Percentiles rank a stretch among this genome's conserved stretches.
These are phyloP conservation scores for Cyclophora albipunctata DNA, from an alignment of 2,888 invertebrate genomes.

Conservation along the genomic window DNA sequence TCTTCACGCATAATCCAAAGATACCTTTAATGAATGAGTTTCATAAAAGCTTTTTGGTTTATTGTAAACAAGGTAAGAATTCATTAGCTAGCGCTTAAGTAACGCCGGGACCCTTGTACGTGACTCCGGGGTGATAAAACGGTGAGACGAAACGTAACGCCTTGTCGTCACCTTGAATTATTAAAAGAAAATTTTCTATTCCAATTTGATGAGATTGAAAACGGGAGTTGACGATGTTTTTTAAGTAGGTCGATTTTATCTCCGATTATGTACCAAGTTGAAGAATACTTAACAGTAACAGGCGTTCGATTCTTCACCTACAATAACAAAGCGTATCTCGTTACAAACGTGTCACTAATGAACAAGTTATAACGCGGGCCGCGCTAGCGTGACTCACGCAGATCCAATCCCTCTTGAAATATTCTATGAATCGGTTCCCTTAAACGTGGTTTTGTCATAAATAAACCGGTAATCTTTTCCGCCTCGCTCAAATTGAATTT, in stretches of 20 bases:
- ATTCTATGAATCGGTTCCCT: constrained; percentile 24
- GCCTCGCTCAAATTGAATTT: constrained; percentile 62
- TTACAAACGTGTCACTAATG: constrained; percentile 1
- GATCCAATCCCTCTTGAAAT: constrained; percentile 17
- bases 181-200: constrained; percentile 37
- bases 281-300: no score
- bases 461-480: constrained; percentile 51
- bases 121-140: constrained; percentile 56
- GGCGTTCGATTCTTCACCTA: no score
- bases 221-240: constrained; percentile 22
- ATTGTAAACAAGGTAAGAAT: constrained; percentile 65
- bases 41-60: constrained; percentile 60
- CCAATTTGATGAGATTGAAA: constrained; percentile 27
- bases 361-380: constrained; percentile 1
- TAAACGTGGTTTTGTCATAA: constrained; percentile 27
- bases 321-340: no score
- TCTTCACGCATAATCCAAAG: constrained; percentile 55
- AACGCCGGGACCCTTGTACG: constrained; percentile 43
- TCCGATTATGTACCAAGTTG: constrained; percentile 7
- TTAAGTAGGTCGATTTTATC: constrained; percentile 9
- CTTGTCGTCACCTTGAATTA: constrained; percentile 42
- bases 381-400: constrained; percentile 26
- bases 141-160: constrained; percentile 32
- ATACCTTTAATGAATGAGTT: constrained; percentile 54
- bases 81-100: constrained; percentile 49